Conservation (phyloP, 2,113 vertebrate species). For the Tautogolabrus adspersus region DNA sequence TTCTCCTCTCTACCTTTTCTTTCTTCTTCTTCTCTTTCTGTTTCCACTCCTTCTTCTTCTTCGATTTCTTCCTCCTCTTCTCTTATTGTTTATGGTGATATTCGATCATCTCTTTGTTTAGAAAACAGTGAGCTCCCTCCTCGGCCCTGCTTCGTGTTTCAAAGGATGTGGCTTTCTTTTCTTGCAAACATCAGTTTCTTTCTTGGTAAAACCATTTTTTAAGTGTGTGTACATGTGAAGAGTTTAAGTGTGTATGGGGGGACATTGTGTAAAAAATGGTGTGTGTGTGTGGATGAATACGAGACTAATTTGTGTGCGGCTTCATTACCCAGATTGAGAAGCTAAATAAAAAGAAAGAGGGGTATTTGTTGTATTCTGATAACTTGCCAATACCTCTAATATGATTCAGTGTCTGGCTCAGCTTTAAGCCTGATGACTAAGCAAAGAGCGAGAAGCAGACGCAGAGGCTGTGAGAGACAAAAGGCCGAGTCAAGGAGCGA, state of each 20-base stretch:
- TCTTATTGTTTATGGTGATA: conserved; percentile 33
- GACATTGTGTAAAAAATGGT: not conserved
- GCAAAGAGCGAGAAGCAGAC: conserved; percentile 35
- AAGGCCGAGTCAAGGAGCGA: conserved; percentile 42
- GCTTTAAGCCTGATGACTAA: conserved; percentile 61
- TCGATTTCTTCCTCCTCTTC: not conserved
- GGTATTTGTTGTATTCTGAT: conserved; percentile 46
- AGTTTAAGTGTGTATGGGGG: not conserved
- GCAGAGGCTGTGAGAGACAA: conserved; percentile 44
- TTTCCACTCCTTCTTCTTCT: not conserved
- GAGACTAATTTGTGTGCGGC: not conserved
- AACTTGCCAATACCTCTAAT: conserved; percentile 55
- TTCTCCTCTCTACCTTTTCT: not conserved
- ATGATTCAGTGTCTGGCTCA: conserved; percentile 65
- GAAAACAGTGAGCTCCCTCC: conserved; percentile 14
- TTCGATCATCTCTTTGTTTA: conserved; percentile 53
- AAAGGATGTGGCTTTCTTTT: conserved; percentile 52
- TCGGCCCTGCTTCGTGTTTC: conserved; percentile 23
- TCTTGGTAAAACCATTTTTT: conserved; percentile 16
- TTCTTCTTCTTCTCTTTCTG: too few relatives aligned
- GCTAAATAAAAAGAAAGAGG: not conserved
- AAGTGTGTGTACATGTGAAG: not conserved
- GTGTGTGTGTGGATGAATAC: not conserved
- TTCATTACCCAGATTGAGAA: conserved; percentile 41
- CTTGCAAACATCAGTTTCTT: conserved; percentile 27